Base-by-base conservation (phyloP, 2,888 invertebrate genomes). In the Volucella inflata region DNA sequence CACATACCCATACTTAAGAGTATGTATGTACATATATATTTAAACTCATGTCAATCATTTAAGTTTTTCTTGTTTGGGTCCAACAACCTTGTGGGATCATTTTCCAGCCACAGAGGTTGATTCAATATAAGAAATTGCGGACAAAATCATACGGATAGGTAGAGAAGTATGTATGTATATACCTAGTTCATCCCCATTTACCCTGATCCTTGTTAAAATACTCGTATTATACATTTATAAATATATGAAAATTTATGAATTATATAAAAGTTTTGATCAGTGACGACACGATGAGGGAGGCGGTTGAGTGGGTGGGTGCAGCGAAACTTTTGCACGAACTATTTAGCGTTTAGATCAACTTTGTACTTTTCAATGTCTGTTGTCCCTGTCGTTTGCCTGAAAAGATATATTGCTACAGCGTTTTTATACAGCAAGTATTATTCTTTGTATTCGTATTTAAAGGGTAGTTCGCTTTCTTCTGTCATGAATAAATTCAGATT, bases 211-310 rank as follows among this genome's bases (percentile, higher is more conserved):
- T 6, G 0, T 1, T 6, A 30, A 71, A 65, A 10, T 55, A 53
- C 12, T 30, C 12, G 9, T 67, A 65, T 65, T 57, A 40, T 57
- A 74, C 17, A 72, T 79, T 12, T 51, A 79, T 64, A 68, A 59
- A 80, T 70, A 70, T 76, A 44, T 76, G 64, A 59, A 82, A 76
- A 74, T 77, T 85, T 81, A 85, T 85, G 81, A 85, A 85, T 77
- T 85, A 81, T 85, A 81, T 85, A 85, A 85, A 77, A 81, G 77
- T 85, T 81, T 77, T 81, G 81, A 81, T 77, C 85, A 77, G 81
- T 85, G 81, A 81, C 81, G 81, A 80, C 57, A 72, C 67, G 67
- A 50, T 55, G 71, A 62, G 38, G 71, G 76, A 60, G 65, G 60
- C 72, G 65, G 51, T 12, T 42, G 42, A 21, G 17, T 50, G 21